Conservation (phyloP, 2,888 invertebrate genomes). For the Gasteruption jaculator region DNA sequence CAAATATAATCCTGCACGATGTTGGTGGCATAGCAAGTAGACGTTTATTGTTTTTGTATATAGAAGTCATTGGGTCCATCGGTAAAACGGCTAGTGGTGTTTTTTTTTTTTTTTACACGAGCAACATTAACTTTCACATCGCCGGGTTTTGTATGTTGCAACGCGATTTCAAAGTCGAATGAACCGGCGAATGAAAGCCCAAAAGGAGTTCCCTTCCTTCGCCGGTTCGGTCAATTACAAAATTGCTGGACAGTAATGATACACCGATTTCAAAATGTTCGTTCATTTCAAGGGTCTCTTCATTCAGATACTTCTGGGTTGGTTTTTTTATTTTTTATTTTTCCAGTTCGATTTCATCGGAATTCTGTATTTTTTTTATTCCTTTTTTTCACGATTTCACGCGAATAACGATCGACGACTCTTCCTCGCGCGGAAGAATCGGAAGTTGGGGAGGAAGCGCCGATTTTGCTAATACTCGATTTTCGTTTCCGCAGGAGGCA, state of each 20-base stretch:
- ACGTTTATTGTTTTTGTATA: constrained; percentile 35
- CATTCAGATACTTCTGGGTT: constrained; percentile 48
- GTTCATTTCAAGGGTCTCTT: constrained; percentile 14
- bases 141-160: no score
- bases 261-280: constrained; percentile 23
- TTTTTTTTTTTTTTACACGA: no score
- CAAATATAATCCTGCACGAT: constrained; percentile 21
- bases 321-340: constrained; percentile 16
- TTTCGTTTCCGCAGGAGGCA: constrained; percentile 55
- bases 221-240: no score
- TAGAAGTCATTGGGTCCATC: constrained; percentile 38
- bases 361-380: constrained; percentile 33
- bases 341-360: constrained; percentile 22
- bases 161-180: no score
- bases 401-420: no score
- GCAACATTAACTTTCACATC: constrained; percentile 34
- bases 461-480: no score
- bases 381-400: no score
- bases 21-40: constrained; percentile 32
- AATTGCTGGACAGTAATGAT: no score
- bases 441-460: no score
- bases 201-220: no score
- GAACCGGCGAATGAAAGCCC: no score
- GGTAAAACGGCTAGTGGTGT: constrained; percentile 37
- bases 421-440: no score